Evolutionary conservation across 2,797 vertebrate genomes (phyloP), one percentile per base, ranked within the genome.

Genomic region (Gadopsis bispinosus): DNA sequence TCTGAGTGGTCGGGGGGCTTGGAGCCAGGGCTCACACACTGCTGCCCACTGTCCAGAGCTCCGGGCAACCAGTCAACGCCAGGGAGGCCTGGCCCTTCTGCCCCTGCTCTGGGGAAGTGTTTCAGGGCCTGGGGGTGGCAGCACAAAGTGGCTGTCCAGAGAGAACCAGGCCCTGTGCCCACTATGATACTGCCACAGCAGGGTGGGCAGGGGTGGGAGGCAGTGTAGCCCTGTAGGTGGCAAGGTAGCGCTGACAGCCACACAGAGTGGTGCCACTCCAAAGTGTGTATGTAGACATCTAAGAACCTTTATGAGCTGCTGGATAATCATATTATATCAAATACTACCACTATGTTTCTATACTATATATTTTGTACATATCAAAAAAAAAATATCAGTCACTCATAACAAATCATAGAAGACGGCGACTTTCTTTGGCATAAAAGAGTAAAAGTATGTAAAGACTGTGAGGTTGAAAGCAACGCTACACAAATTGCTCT

Each of bases 21-120:
- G 86, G 93, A 93, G 95, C 95, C 95, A 95, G 94, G 88, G 85
- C 83, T 90, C 86, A 87, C 92, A 96, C 95, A 96, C 95, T 95
- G 92, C 92, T 91, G 92, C 94, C 93, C 93, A 95, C 91, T 96
- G 95, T 96, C 91, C 92, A 72, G 86, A 86, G 89, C 90, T 94
- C 94, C 71, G 94, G 95, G 95, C 95, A 96, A 89, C 89, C 89
- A 93, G 93, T 96, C 95, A 96, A 94, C 91, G 88, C 90, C 89
- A 87, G 92, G 93, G 94, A 94, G 95, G 94, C 91, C 93, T 94
- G 87, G 89, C 86, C 90, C 87, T 92, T 93, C 91, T 94, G 92
- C 91, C 93, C 90, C 87, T 88, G 92, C 94, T 93, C 92, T 91
- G 83, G 91, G 94, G 94, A 95, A 95, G 94, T 94, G 95, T 93